Percentiles rank a stretch among this genome's conserved stretches.
These are phyloP conservation scores for Gryon sp. DNA, from an alignment of 1,140 invertebrate genomes.

Conservation along the genomic window DNA sequence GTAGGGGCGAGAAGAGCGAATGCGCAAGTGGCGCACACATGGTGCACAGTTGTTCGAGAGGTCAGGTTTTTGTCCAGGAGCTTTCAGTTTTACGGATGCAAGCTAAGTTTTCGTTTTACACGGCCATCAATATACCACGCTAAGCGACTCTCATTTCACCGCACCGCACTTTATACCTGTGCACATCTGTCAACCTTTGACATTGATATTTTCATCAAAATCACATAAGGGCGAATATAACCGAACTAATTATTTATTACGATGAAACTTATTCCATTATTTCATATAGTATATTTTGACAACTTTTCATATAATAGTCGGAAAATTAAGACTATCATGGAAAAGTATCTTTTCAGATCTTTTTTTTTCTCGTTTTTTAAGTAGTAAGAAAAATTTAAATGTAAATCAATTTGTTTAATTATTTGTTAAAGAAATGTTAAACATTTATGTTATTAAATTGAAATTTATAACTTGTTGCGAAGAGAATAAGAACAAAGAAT, in stretches of 20 bases:
- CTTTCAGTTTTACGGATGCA: slow-evolving; percentile 73
- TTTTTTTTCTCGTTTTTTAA: too few species aligned
- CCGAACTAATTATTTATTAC: too few species aligned
- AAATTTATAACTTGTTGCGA: background rate
- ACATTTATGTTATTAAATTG: too few species aligned
- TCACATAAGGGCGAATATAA: background rate
- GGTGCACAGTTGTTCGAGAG: slow-evolving; percentile 79
- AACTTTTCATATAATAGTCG: too few species aligned
- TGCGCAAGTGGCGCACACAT: slow-evolving; percentile 78
- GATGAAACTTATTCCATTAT: too few species aligned
- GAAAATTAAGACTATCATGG: too few species aligned
- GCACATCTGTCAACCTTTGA: slow-evolving; percentile 49
- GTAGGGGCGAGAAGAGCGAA: slow-evolving; percentile 56
- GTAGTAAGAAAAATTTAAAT: too few species aligned
- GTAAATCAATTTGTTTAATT: too few species aligned
- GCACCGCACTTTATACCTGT: slow-evolving; percentile 49
- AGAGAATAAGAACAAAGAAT: background rate
- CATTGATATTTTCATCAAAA: slow-evolving; percentile 40
- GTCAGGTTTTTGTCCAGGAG: slow-evolving; percentile 78
- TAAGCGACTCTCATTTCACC: slow-evolving; percentile 48
- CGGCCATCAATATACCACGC: slow-evolving; percentile 50
- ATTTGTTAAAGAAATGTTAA: too few species aligned
- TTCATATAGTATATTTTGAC: too few species aligned
- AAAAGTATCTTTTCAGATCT: too few species aligned
- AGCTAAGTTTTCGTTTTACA: slow-evolving; percentile 62